phyloP scores from a whole-genome alignment of 1,140 invertebrate genomes.

The Zaprionus gabonicus region DNA sequence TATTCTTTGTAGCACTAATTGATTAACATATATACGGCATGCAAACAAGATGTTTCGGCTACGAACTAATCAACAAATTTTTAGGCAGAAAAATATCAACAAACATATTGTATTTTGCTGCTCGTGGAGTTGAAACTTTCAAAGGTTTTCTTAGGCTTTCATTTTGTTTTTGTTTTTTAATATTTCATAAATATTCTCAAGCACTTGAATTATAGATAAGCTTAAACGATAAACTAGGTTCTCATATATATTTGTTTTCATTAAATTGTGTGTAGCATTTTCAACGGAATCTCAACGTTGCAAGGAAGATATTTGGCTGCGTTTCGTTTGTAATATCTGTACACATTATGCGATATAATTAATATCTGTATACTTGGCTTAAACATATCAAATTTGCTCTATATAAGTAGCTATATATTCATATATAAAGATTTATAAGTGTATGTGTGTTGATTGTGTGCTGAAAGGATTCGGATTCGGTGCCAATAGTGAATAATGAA shows the following conservation, averaged over 20 bases:
- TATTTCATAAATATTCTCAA: slow-evolving; percentile 77
- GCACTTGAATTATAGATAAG: slow-evolving; percentile 72
- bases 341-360: neutral
- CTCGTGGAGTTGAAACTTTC: slow-evolving; percentile 22
- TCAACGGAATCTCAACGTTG: slow-evolving; percentile 80
- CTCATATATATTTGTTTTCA: slow-evolving; percentile 29
- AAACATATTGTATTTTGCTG: slow-evolving; percentile 12
- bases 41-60: slow-evolving; percentile 66
- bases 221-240: slow-evolving; percentile 62
- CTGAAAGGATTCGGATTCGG: neutral
- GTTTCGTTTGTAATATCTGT: slow-evolving; percentile 31
- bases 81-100: slow-evolving; percentile 45
- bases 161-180: slow-evolving; percentile 51
- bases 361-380: slow-evolving; percentile 37
- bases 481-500: slow-evolving; percentile 29
- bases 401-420: slow-evolving; percentile 20
- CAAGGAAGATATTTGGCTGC: slow-evolving; percentile 78
- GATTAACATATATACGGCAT: slow-evolving; percentile 34
- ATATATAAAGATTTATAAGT: slow-evolving; percentile 15
- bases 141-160: slow-evolving; percentile 25
- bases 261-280: slow-evolving; percentile 76
- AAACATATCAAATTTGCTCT: slow-evolving; percentile 24
- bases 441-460: slow-evolving; percentile 6
- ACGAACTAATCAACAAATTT: slow-evolving; percentile 77
- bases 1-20: slow-evolving; percentile 19